Percentiles rank a stretch among this genome's conserved stretches.
phyloP scores from a whole-genome alignment of 2,888 invertebrate genomes.

The Fragum whitleyi region DNA sequence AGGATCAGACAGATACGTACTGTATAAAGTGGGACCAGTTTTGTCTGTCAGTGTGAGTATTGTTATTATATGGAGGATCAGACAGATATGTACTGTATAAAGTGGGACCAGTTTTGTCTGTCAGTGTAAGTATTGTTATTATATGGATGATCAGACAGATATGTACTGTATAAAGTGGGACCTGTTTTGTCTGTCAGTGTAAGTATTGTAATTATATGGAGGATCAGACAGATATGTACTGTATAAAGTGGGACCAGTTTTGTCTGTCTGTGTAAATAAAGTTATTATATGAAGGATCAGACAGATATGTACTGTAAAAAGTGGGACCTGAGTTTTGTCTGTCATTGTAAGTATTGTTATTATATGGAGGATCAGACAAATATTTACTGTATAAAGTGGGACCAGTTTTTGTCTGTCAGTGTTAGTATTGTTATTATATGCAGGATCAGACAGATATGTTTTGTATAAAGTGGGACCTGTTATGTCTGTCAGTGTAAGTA shows the following conservation, averaged over 20 bases:
- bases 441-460: conserved; percentile 94
- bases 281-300: too few relatives aligned
- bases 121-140: conserved; percentile 87
- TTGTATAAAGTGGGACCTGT: conserved; percentile 98
- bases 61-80: conserved; percentile 92
- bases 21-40: too few relatives aligned
- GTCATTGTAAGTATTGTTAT: conserved; percentile 87
- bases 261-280: too few relatives aligned
- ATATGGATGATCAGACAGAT: too few relatives aligned
- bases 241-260: too few relatives aligned
- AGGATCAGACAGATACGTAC: too few relatives aligned
- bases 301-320: conserved; percentile 98
- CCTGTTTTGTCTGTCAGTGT: too few relatives aligned
- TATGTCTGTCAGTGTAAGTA: conserved; percentile 89
- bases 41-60: too few relatives aligned
- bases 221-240: too few relatives aligned
- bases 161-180: too few relatives aligned
- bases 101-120: conserved; percentile 94
- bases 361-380: conserved; percentile 93
- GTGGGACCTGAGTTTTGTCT: conserved; percentile 94
- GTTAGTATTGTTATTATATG: conserved; percentile 90
- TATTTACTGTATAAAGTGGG: conserved; percentile 98
- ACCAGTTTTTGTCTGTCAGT: conserved; percentile 93
- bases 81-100: conserved; percentile 98
- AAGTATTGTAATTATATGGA: too few relatives aligned